Base-by-base conservation (phyloP, 53 echinoderm and acorn worm species). In the Hippasteria phrygiana region DNA sequence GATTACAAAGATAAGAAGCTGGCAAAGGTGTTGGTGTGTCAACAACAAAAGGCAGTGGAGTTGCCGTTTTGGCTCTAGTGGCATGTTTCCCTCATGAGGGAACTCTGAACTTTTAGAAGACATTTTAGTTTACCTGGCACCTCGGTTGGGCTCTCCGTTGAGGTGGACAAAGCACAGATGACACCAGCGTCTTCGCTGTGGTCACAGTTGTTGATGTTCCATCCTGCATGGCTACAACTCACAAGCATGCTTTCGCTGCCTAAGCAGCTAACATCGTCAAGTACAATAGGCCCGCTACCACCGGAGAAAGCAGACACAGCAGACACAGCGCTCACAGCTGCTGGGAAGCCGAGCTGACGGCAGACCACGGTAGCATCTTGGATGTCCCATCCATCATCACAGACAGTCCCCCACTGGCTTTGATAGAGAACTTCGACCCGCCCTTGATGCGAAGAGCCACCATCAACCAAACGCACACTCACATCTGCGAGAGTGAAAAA, bases 141-240 rank as follows among this genome's bases (percentile, higher is more conserved):
- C 17, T 6, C 17, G 16, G 27, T 18, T 40, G 75, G 75, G 29
- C 13, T 62, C 59, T 14, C 56, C 0, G 65, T 65, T 64, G 77
- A 34, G 51, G 26, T 22, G 26, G 8, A 5, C 31, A 42, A 12
- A 10, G 29, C 14, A 53, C 87, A 87, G 27, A 70, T 36, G 54
- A 87, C 71, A 10, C 87, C 87, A n/a, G 55, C 87, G 36, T 87
- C 87, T 71, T 87, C 87, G 38, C 73, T 20, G 69, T 87, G 87
- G 24, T 56, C 73, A 28, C 87, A 87, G 56, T 87, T 73, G n/a
- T 87, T 31, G 5, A 22, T 2, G 1, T 20, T 7, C 72, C 72
- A 87, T 71, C 53, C 37, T 33, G 0, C 4, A 84, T 69, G 65
- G 16, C 1, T 1, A 67, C 83, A 83, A 45, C 6, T 45, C 46